These are phyloP conservation scores for Glandiceps talaboti DNA, from an alignment of 53 echinoderm and acorn worm genomes.

Conservation along the genomic window DNA sequence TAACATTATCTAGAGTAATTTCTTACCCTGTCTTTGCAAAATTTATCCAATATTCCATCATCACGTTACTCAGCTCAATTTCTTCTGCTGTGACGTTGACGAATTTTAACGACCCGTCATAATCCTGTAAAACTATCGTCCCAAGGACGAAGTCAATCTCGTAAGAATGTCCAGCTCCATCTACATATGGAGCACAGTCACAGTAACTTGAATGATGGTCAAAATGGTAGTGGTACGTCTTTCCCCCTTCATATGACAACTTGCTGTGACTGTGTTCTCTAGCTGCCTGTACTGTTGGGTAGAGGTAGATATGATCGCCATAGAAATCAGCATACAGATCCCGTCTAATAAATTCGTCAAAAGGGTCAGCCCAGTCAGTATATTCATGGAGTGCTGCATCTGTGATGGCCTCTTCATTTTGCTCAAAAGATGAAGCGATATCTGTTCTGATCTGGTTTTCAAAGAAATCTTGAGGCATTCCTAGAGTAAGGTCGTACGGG, in stretches of 20 bases:
- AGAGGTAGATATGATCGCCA: conserved; percentile 9
- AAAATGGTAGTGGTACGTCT: conserved; percentile 24
- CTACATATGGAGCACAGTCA: not conserved
- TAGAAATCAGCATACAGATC: conserved; percentile 1
- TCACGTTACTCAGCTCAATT: conserved; percentile 29
- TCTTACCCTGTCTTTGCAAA: conserved; percentile 97
- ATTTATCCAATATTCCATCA: conserved; percentile 88
- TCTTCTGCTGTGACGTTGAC: conserved; percentile 53
- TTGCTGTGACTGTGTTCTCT: not conserved
- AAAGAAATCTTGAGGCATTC: not conserved
- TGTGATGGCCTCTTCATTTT: too few relatives aligned
- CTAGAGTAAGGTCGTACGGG: too few relatives aligned
- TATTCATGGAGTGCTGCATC: too few relatives aligned
- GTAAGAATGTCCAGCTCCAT: conserved; percentile 12
- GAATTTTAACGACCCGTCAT: too few relatives aligned
- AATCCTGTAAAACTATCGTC: too few relatives aligned
- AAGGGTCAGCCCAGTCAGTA: too few relatives aligned
- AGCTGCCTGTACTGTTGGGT: not conserved
- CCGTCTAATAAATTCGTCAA: too few relatives aligned
- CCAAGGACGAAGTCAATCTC: conserved; percentile 18
- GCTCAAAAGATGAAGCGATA: too few relatives aligned
- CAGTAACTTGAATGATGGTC: not conserved
- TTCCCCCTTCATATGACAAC: conserved; percentile 5
- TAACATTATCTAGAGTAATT: too few relatives aligned
- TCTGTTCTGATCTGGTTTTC: too few relatives aligned